Base-by-base conservation (phyloP, 2,113 vertebrate genomes). In the Cebus imitator region DNA sequence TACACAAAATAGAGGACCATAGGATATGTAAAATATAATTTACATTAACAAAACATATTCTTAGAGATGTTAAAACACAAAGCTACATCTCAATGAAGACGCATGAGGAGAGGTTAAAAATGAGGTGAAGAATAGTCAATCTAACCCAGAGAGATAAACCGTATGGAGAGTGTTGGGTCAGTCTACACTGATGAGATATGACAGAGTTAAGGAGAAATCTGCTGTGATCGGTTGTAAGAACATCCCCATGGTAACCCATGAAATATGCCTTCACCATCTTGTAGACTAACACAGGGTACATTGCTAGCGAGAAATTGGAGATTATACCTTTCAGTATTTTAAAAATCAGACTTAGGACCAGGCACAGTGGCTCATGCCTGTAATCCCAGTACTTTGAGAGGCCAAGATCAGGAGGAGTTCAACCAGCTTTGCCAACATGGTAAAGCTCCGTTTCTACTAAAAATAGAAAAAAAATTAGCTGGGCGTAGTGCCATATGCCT, bases 401-500 rank as follows among this genome's bases (percentile, higher is more conserved):
- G 12, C 27, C 27, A 12, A 14, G 27, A 27, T 13, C 61, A 64
- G 27, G 11, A 64, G 27, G 4, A 64, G 27, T 64, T 30, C 61
- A 12, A 61, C 58, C 58, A 64, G 5, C 61, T 64, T 64, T 30
- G 27, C 27, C 27, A 61, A 61, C 11, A 64, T 64, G 61, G 61
- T 64, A 12, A 30, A 64, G 30, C 4, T 27, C 27, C 11, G 2
- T 30, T 11, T 64, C 5, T 64, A 30, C 27, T 30, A 30, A 64
- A 64, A 64, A 64, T 30, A 0, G 11, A 30, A 64, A 30, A 40
- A 30, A 30, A 64, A 6, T 64, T 64, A 64, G 27, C 2, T 64
- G 25, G 61, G 2, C 2, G 0, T 30, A 12, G 27, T 64, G 27
- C 11, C 1, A 5, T 27, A 1, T 0, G 0, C 11, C 61, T 64